phyloP scores from a whole-genome alignment of 2,797 vertebrate species.

The Sebastolobus alascanus region DNA sequence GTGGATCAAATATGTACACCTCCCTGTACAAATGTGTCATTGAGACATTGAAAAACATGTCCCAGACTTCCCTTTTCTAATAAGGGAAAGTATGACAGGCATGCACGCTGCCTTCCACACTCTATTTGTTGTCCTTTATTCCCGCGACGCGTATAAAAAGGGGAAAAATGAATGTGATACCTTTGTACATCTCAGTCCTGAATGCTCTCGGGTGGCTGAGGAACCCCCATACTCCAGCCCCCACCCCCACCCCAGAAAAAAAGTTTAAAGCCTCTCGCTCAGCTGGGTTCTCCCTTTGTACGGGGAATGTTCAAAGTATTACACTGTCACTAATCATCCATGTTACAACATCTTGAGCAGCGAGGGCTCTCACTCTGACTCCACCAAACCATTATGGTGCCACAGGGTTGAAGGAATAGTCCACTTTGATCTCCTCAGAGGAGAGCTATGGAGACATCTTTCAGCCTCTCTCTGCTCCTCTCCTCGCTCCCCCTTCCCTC shows the following conservation, averaged over 20 bases:
- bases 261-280: slow-evolving; percentile 85
- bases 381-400: slow-evolving; percentile 73
- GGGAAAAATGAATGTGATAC: slow-evolving; percentile 84
- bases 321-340: slow-evolving; percentile 84
- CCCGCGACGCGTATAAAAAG: slow-evolving; percentile 82
- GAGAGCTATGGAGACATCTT: slow-evolving; percentile 75
- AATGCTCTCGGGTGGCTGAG: slow-evolving; percentile 84
- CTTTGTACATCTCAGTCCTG: slow-evolving; percentile 85
- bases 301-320: slow-evolving; percentile 82
- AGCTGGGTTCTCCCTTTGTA: slow-evolving; percentile 87
- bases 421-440: slow-evolving; percentile 78
- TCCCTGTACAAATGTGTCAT: slow-evolving; percentile 67
- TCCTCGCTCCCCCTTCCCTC: slow-evolving; percentile 47
- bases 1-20: slow-evolving; percentile 35
- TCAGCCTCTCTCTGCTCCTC: slow-evolving; percentile 74
- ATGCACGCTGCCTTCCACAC: slow-evolving; percentile 81
- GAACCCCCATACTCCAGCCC: slow-evolving; percentile 68
- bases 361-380: slow-evolving; percentile 77
- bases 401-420: slow-evolving; percentile 72
- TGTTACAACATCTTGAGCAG: slow-evolving; percentile 76
- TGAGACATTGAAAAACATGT: slow-evolving; percentile 67
- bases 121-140: slow-evolving; percentile 88
- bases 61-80: slow-evolving; percentile 71
- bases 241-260: slow-evolving; percentile 23
- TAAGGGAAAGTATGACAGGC: slow-evolving; percentile 81